A percentile compares a stretch with the other conserved stretches of the same genome.
Evolutionary conservation across 1,140 invertebrate species (phyloP).

Genomic region (Muscidifurax raptorellus): DNA sequence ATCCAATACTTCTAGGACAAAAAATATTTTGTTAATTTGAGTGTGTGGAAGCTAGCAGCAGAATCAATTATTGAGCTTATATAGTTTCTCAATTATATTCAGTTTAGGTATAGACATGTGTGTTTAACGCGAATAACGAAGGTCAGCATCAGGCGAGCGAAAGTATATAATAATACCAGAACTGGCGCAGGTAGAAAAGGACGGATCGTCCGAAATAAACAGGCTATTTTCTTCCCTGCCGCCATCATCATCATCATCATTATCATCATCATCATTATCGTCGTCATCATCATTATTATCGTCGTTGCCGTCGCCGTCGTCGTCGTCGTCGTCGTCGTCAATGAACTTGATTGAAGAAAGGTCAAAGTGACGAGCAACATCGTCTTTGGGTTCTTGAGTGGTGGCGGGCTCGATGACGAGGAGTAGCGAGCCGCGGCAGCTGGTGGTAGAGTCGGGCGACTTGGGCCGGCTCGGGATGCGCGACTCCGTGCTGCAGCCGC

Average conservation of each 20-base stretch:
- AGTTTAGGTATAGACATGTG: too few relatives aligned
- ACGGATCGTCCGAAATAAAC: background rate
- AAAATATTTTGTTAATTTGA: slow-evolving; percentile 19
- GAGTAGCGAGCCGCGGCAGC: slow-evolving; percentile 27
- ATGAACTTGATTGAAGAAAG: slow-evolving; percentile 70
- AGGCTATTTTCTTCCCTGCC: slow-evolving; percentile 49
- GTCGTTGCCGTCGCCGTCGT: slow-evolving; percentile 53
- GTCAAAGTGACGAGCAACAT: slow-evolving; percentile 68
- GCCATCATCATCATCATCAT: too few relatives aligned
- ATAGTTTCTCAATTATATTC: too few relatives aligned
- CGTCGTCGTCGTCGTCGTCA: slow-evolving; percentile 68
- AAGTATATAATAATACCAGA: slow-evolving; percentile 21
- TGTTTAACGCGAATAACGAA: too few relatives aligned
- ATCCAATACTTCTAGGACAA: slow-evolving; percentile 84
- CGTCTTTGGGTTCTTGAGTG: slow-evolving; percentile 30
- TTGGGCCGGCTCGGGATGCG: slow-evolving; percentile 16
- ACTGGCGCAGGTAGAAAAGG: background rate
- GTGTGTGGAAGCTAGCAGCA: too few relatives aligned
- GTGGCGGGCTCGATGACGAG: background rate
- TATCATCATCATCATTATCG: slow-evolving; percentile 55
- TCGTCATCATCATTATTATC: slow-evolving; percentile 71
- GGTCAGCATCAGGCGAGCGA: too few relatives aligned
- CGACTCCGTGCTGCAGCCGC: slow-evolving; percentile 38
- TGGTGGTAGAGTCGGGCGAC: slow-evolving; percentile 12
- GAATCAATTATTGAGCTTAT: too few relatives aligned